A percentile compares a stretch with the other conserved stretches of the same genome.
phyloP scores from a whole-genome alignment of 2,888 invertebrate species.

The Oscheius myriophilus region DNA sequence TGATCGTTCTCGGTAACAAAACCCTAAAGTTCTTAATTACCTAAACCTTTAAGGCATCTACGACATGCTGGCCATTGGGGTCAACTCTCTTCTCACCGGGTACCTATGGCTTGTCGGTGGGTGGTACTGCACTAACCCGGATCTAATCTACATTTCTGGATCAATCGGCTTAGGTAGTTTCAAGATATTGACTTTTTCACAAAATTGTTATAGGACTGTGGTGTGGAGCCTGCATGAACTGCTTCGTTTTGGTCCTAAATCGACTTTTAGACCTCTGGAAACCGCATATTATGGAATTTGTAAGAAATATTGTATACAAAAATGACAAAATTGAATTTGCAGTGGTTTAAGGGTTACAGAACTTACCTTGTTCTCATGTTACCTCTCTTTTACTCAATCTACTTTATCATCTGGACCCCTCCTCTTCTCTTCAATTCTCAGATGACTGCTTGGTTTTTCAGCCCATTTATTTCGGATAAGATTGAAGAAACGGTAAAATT shows the following conservation, averaged over 20 bases:
- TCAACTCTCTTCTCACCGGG: conserved; percentile 18
- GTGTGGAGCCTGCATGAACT: conserved; percentile 34
- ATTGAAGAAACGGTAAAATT: conserved; percentile 16
- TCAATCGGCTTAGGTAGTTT: conserved; percentile 19
- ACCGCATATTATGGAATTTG: conserved; percentile 15
- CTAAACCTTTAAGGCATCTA: neutral
- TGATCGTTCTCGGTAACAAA: conserved; percentile 9
- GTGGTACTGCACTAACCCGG: conserved; percentile 15
- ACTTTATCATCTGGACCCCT: conserved; percentile 46
- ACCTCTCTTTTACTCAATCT: conserved; percentile 43
- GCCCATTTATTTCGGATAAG: conserved; percentile 41
- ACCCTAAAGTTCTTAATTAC: neutral
- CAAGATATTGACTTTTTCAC: neutral
- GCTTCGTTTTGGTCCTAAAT: conserved; percentile 33
- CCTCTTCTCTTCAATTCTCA: conserved; percentile 49
- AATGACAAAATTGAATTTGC: too few species aligned
- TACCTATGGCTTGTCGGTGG: conserved; percentile 7
- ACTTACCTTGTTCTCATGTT: conserved; percentile 34
- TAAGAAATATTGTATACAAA: neutral
- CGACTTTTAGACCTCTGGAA: conserved; percentile 32
- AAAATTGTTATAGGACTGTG: conserved; percentile 27
- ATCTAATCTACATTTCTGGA: conserved; percentile 20
- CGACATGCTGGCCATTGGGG: conserved; percentile 9
- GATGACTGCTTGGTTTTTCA: conserved; percentile 55
- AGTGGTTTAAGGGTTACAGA: conserved; percentile 8